These are phyloP conservation scores for Poeciliopsis paucimaculata DNA, from an alignment of 2,797 vertebrate genomes.

Conservation along the genomic window DNA sequence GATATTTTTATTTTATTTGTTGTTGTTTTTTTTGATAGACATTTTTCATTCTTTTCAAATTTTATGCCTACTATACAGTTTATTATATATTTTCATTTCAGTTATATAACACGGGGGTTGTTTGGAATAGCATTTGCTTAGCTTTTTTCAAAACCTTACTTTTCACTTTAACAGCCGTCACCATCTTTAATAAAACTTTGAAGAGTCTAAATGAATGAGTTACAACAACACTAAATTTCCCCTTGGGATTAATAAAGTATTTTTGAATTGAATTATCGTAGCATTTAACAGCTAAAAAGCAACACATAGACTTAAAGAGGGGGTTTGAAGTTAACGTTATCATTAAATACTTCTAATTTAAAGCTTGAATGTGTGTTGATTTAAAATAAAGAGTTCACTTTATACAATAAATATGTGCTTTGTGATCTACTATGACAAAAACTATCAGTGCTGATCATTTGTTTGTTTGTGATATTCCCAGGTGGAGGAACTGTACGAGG, in stretches of 20 bases:
- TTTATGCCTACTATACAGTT: neutral
- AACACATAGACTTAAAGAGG: neutral
- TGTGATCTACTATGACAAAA: neutral
- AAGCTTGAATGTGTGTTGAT: neutral
- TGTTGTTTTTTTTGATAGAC: neutral
- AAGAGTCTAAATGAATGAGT: too few relatives aligned
- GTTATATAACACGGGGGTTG: neutral
- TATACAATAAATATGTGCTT: neutral
- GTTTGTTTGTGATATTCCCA: constrained; percentile 53
- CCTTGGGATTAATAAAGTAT: too few relatives aligned
- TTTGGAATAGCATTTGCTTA: neutral
- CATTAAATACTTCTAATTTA: neutral
- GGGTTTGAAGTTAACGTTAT: neutral
- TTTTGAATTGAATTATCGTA: neutral
- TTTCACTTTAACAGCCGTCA: neutral
- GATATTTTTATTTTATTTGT: neutral
- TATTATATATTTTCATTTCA: too few relatives aligned
- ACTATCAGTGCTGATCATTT: neutral
- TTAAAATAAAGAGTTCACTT: neutral
- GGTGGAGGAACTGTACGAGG: constrained; percentile 97
- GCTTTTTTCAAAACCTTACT: neutral
- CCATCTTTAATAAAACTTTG: too few relatives aligned
- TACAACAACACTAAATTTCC: too few relatives aligned
- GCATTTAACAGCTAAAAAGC: neutral
- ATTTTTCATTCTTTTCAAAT: neutral